Conservation (phyloP, 1,140 invertebrate genomes). For the Drosophila tristis region DNA sequence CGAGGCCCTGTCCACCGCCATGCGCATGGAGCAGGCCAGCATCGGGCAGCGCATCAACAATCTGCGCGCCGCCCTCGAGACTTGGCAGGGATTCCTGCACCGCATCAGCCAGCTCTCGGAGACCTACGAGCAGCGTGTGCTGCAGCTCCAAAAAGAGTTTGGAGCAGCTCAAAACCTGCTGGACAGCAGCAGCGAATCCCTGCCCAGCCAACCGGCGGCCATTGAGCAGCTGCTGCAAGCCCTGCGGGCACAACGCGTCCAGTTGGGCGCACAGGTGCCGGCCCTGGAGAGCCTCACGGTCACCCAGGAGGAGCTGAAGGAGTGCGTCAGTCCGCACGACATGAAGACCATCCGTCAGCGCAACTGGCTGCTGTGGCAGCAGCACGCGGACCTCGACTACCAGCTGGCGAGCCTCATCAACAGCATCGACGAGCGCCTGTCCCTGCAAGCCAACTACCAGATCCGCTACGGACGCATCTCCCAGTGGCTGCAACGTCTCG, state of each 20-base stretch:
- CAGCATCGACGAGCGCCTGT: conserved; percentile 90
- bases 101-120: conserved; percentile 87
- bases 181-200: conserved; percentile 82
- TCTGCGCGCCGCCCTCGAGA: conserved; percentile 91
- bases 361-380: conserved; percentile 90
- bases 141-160: conserved; percentile 86
- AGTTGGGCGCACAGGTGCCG: conserved; percentile 86
- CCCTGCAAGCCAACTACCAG: conserved; percentile 90
- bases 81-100: conserved; percentile 90
- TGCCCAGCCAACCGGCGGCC: conserved; percentile 84
- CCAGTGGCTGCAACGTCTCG: conserved; percentile 88
- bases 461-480: conserved; percentile 87
- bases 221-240: conserved; percentile 86
- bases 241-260: conserved; percentile 86
- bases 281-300: conserved; percentile 89
- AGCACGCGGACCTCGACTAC: conserved; percentile 92
- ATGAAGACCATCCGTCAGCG: conserved; percentile 92
- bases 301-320: conserved; percentile 92
- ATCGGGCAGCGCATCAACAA: conserved; percentile 91
- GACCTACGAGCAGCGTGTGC: conserved; percentile 86
- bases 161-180: conserved; percentile 86
- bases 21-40: conserved; percentile 92
- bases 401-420: conserved; percentile 90
- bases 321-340: conserved; percentile 94
- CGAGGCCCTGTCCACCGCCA: conserved; percentile 89